Conservation (phyloP, 2,797 vertebrate species). For the Pseudochromis fuscus region DNA sequence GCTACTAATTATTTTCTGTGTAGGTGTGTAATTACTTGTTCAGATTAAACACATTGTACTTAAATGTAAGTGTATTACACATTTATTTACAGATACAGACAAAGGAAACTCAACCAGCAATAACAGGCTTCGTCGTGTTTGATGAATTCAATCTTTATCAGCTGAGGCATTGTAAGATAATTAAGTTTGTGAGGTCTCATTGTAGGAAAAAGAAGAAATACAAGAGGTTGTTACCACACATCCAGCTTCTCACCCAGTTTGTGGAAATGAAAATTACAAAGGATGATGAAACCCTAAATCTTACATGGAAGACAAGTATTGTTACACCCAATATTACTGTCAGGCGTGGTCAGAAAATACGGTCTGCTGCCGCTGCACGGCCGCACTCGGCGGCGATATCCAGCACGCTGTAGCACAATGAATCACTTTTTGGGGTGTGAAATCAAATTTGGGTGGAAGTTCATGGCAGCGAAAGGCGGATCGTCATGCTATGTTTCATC, state of each 20-base stretch:
- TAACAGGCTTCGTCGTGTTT: too few relatives aligned
- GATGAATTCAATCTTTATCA: slow-evolving; percentile 1
- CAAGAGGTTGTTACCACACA: not conserved
- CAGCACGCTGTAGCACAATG: slow-evolving; percentile 36
- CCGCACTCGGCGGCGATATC: slow-evolving; percentile 26
- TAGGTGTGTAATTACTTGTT: slow-evolving; percentile 7
- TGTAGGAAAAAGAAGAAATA: not conserved
- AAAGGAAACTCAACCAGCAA: slow-evolving; percentile 13
- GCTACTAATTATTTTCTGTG: slow-evolving; percentile 25
- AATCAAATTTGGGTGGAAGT: slow-evolving; percentile 62
- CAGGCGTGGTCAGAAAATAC: slow-evolving; percentile 38
- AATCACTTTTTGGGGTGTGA: slow-evolving; percentile 67
- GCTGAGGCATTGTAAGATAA: slow-evolving; percentile 2
- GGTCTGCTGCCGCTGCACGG: slow-evolving; percentile 23
- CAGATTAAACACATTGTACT: slow-evolving; percentile 12
- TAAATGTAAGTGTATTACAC: not conserved
- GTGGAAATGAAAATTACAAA: slow-evolving; percentile 6
- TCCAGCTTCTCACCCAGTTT: not conserved
- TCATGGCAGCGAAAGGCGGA: slow-evolving; percentile 43
- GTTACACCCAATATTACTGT: slow-evolving; percentile 27
- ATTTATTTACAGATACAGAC: not conserved
- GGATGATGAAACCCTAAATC: slow-evolving; percentile 17
- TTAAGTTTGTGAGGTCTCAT: slow-evolving; percentile 7
- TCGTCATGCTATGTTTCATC: slow-evolving; percentile 57
- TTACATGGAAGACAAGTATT: slow-evolving; percentile 6